phyloP scores from a whole-genome alignment of 2,797 vertebrate genomes.

The Amblyopsis hoosieri region DNA sequence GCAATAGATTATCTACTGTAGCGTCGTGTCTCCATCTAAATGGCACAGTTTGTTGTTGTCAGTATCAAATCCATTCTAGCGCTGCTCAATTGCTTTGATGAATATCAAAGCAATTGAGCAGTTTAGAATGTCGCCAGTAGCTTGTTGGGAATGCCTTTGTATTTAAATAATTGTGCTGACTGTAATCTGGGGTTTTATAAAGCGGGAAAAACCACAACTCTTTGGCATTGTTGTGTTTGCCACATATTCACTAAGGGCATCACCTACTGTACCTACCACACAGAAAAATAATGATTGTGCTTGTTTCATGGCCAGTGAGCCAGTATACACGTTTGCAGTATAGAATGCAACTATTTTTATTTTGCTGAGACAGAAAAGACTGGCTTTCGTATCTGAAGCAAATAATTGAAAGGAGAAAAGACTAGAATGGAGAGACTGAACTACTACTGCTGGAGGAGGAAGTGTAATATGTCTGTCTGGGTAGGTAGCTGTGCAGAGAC shows the following conservation, averaged over 20 bases:
- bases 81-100: slow-evolving; percentile 14
- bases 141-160: slow-evolving; percentile 14
- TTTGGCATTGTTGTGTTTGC: not conserved
- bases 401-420: not conserved
- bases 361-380: slow-evolving; percentile 2
- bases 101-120: slow-evolving; percentile 16
- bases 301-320: not conserved
- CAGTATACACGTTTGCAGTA: too few relatives aligned
- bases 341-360: not conserved
- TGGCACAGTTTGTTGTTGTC: slow-evolving; percentile 33
- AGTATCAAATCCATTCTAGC: slow-evolving; percentile 31
- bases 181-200: slow-evolving; percentile 28
- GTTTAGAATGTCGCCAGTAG: slow-evolving; percentile 16
- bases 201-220: slow-evolving; percentile 2
- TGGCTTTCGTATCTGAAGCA: slow-evolving; percentile 10
- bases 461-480: slow-evolving; percentile 33
- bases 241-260: not conserved
- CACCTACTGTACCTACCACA: not conserved
- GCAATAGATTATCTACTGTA: not conserved
- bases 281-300: not conserved
- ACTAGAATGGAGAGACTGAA: slow-evolving; percentile 28
- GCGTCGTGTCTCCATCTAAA: slow-evolving; percentile 2
- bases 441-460: slow-evolving; percentile 20
- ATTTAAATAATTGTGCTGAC: slow-evolving; percentile 43
- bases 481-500: slow-evolving; percentile 43